Conservation (phyloP, 2,888 invertebrate species). For the Lymantria monacha region DNA sequence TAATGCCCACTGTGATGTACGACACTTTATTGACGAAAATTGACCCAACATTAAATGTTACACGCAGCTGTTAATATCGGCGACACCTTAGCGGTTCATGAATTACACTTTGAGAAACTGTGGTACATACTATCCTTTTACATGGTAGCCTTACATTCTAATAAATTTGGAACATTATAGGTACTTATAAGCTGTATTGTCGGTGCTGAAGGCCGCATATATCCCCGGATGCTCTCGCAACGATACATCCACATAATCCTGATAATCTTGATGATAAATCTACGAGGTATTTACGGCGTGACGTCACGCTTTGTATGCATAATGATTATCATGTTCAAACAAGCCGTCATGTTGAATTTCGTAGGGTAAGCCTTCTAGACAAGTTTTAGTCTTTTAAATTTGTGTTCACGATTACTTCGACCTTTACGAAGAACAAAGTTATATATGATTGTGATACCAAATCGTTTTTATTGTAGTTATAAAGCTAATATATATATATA, state of each 20-base stretch:
- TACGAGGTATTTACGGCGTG: conserved; percentile 26
- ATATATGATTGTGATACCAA: too few species aligned
- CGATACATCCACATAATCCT: conserved; percentile 27
- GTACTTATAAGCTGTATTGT: not conserved
- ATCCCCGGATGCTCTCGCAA: conserved; percentile 15
- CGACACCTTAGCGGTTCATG: too few species aligned
- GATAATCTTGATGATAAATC: conserved; percentile 31
- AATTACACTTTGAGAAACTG: not conserved
- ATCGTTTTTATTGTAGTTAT: too few species aligned
- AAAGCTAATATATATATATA: too few species aligned
- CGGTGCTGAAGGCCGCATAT: not conserved
- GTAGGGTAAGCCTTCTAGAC: conserved; percentile 4
- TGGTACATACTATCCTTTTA: not conserved
- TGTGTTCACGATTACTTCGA: too few species aligned
- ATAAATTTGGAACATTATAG: not conserved
- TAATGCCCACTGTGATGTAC: too few species aligned
- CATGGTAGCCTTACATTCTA: not conserved
- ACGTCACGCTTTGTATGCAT: conserved; percentile 15
- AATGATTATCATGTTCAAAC: conserved; percentile 27
- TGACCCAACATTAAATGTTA: too few species aligned
- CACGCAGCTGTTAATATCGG: too few species aligned
- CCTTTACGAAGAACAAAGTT: too few species aligned
- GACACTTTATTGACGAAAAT: too few species aligned
- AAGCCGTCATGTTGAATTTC: conserved; percentile 16
- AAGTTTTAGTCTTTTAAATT: not conserved